phyloP scores from a whole-genome alignment of 2,113 vertebrate species.

The Rhegmatorhina hoffmannsi region DNA sequence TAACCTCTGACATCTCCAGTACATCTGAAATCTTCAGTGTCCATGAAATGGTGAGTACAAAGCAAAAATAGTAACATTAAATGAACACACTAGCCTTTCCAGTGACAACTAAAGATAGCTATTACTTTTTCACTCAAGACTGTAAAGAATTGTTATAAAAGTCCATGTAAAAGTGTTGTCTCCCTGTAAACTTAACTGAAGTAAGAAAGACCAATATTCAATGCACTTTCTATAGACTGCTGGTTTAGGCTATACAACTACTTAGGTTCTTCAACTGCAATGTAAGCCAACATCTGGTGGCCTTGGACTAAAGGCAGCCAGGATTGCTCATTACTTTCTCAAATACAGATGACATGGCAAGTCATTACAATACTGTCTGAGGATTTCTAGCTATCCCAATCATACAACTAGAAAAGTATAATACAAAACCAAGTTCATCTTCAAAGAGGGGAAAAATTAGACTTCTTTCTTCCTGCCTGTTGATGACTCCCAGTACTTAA shows the following conservation, averaged over 20 bases:
- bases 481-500: not conserved
- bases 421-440: not conserved
- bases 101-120: not conserved
- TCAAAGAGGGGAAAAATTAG: not conserved
- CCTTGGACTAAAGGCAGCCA: not conserved
- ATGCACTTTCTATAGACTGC: not conserved
- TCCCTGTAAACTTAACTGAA: not conserved
- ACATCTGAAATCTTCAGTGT: too few relatives aligned
- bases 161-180: not conserved
- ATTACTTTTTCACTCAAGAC: not conserved
- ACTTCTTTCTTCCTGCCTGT: not conserved
- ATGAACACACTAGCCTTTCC: not conserved
- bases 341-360: not conserved
- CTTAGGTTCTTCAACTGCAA: not conserved
- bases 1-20: not conserved
- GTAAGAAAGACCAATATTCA: not conserved
- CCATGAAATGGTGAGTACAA: not conserved
- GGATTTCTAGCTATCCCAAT: not conserved
- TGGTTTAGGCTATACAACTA: not conserved
- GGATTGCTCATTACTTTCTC: not conserved
- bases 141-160: not conserved
- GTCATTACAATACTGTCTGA: not conserved
- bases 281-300: not conserved
- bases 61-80: not conserved
- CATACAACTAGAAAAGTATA: not conserved